Conservation (phyloP, 2,888 invertebrate genomes). For the Megamerina dolium region DNA sequence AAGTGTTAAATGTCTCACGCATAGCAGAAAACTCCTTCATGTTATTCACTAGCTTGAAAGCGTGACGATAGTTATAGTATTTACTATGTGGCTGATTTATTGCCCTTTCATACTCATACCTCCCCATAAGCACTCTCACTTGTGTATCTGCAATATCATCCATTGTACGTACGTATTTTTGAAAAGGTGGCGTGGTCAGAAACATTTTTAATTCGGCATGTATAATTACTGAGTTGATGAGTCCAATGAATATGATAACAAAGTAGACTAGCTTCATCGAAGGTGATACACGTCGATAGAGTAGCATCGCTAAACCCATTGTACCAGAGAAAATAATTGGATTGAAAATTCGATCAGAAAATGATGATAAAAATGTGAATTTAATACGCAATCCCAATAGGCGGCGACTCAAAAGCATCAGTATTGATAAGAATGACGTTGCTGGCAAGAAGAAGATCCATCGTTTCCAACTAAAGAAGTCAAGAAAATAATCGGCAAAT, state of each 20-base stretch:
- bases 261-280: background rate
- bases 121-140: constrained; percentile 6
- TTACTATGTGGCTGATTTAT: background rate
- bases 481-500: background rate
- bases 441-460: background rate
- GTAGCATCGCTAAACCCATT: background rate
- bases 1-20: constrained; percentile 10
- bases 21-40: constrained; percentile 1
- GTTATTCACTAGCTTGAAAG: background rate
- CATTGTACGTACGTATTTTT: background rate
- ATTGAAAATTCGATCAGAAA: background rate
- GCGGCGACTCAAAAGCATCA: background rate
- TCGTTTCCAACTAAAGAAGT: background rate
- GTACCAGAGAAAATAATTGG: background rate
- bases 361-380: background rate
- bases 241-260: background rate
- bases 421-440: background rate
- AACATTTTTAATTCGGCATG: background rate
- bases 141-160: constrained; percentile 2
- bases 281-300: background rate
- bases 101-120: background rate
- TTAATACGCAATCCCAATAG: background rate
- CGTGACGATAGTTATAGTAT: background rate
- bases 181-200: background rate
- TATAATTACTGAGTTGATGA: background rate